Evolutionary conservation across 2,797 vertebrate genomes (phyloP).

Genomic region (Crocodylus rhombifer): DNA sequence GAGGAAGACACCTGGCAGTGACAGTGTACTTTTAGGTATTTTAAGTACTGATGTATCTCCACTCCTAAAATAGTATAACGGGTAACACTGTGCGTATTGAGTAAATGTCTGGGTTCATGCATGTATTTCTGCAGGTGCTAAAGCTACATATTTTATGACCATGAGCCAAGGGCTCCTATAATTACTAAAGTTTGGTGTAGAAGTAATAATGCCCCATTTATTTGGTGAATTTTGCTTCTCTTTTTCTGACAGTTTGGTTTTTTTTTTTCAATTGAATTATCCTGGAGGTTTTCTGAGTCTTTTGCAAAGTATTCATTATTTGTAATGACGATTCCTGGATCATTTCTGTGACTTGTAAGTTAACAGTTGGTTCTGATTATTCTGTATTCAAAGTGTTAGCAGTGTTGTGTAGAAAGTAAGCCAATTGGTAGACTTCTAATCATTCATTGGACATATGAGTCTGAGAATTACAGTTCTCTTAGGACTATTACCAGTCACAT

Average conservation of each 20-base stretch:
- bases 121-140: fast-evolving
- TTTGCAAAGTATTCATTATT: not conserved
- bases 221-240: not conserved
- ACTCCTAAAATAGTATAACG: not conserved
- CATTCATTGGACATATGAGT: not conserved
- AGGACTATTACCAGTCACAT: not conserved
- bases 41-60: not conserved
- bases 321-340: not conserved
- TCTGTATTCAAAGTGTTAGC: constrained; percentile 2
- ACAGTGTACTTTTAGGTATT: not conserved
- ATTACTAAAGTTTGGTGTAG: not conserved
- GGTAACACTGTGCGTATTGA: not conserved
- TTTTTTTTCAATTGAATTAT: not conserved
- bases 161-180: not conserved
- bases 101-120: not conserved
- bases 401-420: not conserved
- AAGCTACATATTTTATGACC: not conserved
- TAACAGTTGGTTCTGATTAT: constrained; percentile 33
- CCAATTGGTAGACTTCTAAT: not conserved
- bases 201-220: not conserved
- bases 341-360: constrained; percentile 27
- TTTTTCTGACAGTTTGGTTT: no score
- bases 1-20: constrained; percentile 21
- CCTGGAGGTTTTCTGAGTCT: not conserved
- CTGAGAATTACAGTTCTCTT: not conserved